phyloP scores from a whole-genome alignment of 2,797 vertebrate genomes.

The Fringilla coelebs region DNA sequence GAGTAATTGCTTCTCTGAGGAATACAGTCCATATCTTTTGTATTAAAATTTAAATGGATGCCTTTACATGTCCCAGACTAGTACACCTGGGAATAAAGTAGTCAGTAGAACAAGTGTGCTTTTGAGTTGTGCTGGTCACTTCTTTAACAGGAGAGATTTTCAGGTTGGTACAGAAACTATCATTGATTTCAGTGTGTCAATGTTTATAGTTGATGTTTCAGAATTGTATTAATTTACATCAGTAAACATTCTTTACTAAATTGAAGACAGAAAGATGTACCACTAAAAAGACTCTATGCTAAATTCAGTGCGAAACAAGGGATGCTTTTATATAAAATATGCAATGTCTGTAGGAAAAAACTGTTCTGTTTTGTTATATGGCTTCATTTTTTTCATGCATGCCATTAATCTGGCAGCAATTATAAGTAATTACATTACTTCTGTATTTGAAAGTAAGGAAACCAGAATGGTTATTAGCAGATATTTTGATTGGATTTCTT shows the following conservation, averaged over 20 bases:
- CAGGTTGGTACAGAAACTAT: neutral
- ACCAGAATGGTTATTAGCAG: neutral
- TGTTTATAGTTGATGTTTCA: neutral
- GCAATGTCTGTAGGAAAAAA: neutral
- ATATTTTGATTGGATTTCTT: neutral
- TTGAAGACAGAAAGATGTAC: neutral
- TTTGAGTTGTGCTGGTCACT: neutral
- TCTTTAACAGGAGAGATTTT: neutral
- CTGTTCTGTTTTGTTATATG: neutral
- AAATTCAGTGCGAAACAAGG: neutral
- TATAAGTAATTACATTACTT: neutral
- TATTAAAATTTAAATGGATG: constrained; percentile 22
- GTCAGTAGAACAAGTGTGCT: neutral
- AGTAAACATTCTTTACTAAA: neutral
- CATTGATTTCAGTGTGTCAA: neutral
- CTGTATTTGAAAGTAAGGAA: neutral
- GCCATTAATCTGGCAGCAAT: neutral
- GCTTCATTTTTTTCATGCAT: neutral
- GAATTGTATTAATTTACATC: neutral
- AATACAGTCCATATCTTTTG: neutral
- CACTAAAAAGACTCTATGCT: neutral
- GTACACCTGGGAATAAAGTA: neutral
- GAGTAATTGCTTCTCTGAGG: constrained; percentile 22
- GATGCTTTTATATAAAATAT: neutral
- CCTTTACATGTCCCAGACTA: neutral